These are phyloP conservation scores for Oikopleura dioica DNA, from an alignment of 23 tunicate species.

Conservation along the genomic window DNA sequence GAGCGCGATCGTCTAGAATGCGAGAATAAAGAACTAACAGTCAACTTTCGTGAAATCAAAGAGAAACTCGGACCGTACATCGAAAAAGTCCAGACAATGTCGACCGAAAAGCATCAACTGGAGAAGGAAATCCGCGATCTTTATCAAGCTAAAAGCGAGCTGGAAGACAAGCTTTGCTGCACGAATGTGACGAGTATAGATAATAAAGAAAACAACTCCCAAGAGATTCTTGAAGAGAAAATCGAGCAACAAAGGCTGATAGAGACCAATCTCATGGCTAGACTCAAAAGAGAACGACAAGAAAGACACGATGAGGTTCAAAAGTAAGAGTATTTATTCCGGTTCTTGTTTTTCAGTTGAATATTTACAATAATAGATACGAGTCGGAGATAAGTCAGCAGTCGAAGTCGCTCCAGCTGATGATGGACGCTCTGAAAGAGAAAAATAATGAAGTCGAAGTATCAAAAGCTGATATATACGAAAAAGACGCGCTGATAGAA, in stretches of 20 bases:
- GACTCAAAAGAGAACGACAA: neutral
- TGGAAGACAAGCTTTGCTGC: neutral
- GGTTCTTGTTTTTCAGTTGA: too few relatives aligned
- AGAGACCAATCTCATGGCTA: neutral
- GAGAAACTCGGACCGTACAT: conserved; percentile 5
- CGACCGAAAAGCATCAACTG: neutral
- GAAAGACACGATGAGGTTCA: neutral
- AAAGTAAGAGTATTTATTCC: too few relatives aligned
- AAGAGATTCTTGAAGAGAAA: neutral
- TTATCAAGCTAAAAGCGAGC: neutral
- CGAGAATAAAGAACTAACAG: neutral
- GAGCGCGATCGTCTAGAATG: neutral
- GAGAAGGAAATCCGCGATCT: neutral
- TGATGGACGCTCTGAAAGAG: neutral
- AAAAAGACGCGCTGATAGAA: too few relatives aligned
- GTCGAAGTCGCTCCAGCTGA: too few relatives aligned
- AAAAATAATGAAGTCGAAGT: neutral
- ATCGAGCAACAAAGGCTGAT: neutral
- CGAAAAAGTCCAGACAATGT: neutral
- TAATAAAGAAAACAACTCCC: neutral
- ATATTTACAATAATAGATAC: too few relatives aligned
- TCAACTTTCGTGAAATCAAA: neutral
- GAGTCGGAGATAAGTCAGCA: too few relatives aligned
- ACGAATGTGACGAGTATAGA: neutral
- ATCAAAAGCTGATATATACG: too few relatives aligned